phyloP scores from a whole-genome alignment of 2,797 vertebrate genomes.

The Miichthys miiuy region DNA sequence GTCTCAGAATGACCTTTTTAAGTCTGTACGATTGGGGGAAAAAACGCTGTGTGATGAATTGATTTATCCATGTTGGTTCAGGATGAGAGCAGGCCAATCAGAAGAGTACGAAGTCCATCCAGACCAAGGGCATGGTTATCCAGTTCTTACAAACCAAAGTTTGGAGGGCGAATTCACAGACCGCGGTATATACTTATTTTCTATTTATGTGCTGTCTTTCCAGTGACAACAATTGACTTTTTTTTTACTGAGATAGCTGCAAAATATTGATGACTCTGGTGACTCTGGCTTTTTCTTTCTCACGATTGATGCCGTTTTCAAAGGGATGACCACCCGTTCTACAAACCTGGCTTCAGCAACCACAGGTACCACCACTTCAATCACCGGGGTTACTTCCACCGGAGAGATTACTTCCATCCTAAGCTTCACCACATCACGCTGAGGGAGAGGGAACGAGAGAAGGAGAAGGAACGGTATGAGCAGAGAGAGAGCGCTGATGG shows the following conservation, averaged over 20 bases:
- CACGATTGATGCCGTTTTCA: constrained; percentile 55
- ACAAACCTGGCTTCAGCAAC: constrained; percentile 54
- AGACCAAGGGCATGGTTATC: constrained; percentile 55
- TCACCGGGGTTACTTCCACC: constrained; percentile 6
- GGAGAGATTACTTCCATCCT: constrained; percentile 29
- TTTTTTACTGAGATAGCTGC: neutral
- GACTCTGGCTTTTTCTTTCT: neutral
- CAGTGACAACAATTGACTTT: fast-evolving
- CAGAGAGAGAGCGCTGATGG: constrained; percentile 32
- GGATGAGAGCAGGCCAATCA: constrained; percentile 72
- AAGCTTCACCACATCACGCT: constrained; percentile 38
- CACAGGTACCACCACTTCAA: constrained; percentile 54
- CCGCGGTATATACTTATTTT: constrained; percentile 65
- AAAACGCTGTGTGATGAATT: neutral
- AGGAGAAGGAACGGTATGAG: constrained; percentile 44
- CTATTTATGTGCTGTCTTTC: neutral
- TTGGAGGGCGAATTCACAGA: constrained; percentile 55
- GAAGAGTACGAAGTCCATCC: constrained; percentile 75
- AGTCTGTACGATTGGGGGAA: neutral
- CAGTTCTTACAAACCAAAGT: constrained; percentile 64
- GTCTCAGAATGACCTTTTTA: neutral
- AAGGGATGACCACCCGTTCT: constrained; percentile 63
- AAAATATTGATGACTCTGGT: neutral
- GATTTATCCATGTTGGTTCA: constrained; percentile 40
- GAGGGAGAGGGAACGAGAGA: constrained; percentile 30